Evolutionary conservation across 1,140 invertebrate species (phyloP), one percentile per base, ranked within the genome.

Genomic region (Neuroterus valhalla): DNA sequence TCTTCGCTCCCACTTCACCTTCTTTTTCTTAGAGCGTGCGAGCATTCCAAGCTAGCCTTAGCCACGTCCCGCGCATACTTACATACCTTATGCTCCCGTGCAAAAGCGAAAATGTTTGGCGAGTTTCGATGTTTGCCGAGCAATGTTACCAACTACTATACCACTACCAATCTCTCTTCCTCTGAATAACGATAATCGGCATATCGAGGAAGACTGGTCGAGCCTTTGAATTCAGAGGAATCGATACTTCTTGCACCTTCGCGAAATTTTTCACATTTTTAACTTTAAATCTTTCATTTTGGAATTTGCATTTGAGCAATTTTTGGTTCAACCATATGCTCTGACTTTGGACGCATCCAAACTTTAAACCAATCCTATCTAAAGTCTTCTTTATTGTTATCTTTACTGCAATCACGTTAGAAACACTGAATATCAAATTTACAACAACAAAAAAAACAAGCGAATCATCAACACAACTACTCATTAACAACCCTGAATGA

Each of bases 41-140:
- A 81, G 78, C 79, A 83, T 82, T 82, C 82, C 79, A 76, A 68
- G 78, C 52, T 55, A 55, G 71, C 80, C 76, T 76, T 78, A 76
- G 76, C 78, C 74, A 80, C 78, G 77, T 80, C 74, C 66, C 70
- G 72, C 79, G 76, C 78, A 82, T 82, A 82, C 78, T 81, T 80
- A 80, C 78, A 78, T 78, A 76, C 74, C 80, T 78, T 68, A 74
- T 77, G 77, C 75, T 77, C 73, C 75, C 77, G 77, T 80, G 78
- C 71, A 76, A 71, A 76, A 71, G 76, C 74, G 77, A 76, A 76
- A 80, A 80, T 78, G 71, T 70, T 74, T 70, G 38, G 70, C 75
- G 67, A 75, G 72, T 66, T 44, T 77, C 75, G 48, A 75, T 50
- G 72, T 75, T 71, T 71, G 31, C 75, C 75, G 66, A 67, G 45